These are phyloP conservation scores for Opisthograptis luteolata DNA, from an alignment of 2,888 invertebrate genomes.

Conservation along the genomic window DNA sequence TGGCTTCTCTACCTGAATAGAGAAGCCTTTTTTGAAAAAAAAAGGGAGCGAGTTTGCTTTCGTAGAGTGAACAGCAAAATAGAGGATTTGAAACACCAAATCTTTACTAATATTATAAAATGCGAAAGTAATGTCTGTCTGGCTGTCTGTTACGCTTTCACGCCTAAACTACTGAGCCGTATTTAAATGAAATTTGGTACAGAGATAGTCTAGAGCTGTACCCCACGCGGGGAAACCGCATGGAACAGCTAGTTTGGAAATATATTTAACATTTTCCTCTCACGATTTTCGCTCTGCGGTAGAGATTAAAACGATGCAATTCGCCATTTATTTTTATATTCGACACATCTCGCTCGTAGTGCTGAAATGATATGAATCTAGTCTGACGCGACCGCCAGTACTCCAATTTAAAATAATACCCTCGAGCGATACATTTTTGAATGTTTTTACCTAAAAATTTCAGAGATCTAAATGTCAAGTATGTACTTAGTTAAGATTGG, in stretches of 20 bases:
- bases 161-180: no score
- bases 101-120: no score
- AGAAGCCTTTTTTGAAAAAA: conserved; percentile 10
- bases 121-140: no score
- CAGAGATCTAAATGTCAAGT: conserved; percentile 16
- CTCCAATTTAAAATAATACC: conserved; percentile 33
- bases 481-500: conserved; percentile 10
- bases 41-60: background rate
- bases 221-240: no score
- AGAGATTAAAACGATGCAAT: conserved; percentile 2
- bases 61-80: background rate
- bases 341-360: background rate
- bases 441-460: conserved; percentile 12
- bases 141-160: no score
- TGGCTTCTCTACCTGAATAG: conserved; percentile 30
- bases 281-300: conserved; percentile 1
- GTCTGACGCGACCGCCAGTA: conserved; percentile 8
- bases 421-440: conserved; percentile 8
- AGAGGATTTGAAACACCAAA: conserved; percentile 6
- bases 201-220: no score
- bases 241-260: no score
- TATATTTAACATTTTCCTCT: background rate
- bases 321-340: conserved; percentile 4
- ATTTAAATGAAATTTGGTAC: no score
- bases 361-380: background rate